These are phyloP conservation scores for Acleris emargana DNA, from an alignment of 2,888 invertebrate species.

Conservation along the genomic window DNA sequence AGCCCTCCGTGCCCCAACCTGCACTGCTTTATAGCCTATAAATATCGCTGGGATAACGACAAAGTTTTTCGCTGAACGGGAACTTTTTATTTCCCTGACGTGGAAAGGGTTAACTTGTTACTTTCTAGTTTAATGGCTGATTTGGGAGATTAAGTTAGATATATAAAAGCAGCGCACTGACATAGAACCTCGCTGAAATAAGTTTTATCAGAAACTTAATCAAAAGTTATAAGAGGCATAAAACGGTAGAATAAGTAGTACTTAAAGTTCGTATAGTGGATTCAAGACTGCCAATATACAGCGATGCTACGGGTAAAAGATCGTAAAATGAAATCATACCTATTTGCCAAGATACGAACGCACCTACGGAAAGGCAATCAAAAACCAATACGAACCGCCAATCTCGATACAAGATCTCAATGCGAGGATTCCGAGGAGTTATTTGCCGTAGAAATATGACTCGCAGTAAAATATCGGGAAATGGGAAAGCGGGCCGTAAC, in stretches of 20 bases:
- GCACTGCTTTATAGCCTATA: slow-evolving; percentile 66
- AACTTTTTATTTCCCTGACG: slow-evolving; percentile 48
- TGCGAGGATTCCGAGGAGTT: slow-evolving; percentile 54
- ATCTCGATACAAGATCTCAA: slow-evolving; percentile 57
- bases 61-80: slow-evolving; percentile 57
- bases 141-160: slow-evolving; percentile 10
- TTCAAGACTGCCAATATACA: slow-evolving; percentile 1
- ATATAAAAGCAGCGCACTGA: not conserved
- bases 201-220: not conserved
- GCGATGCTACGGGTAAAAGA: slow-evolving; percentile 7
- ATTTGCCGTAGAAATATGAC: slow-evolving; percentile 70
- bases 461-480: slow-evolving; percentile 77
- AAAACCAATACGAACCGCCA: slow-evolving; percentile 64
- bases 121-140: slow-evolving; percentile 29
- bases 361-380: slow-evolving; percentile 61
- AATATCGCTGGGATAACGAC: slow-evolving; percentile 59
- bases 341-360: slow-evolving; percentile 42
- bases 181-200: not conserved
- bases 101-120: slow-evolving; percentile 29
- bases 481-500: slow-evolving; percentile 68
- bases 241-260: not conserved
- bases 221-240: not conserved
- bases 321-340: slow-evolving; percentile 41
- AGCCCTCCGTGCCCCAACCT: slow-evolving; percentile 56
- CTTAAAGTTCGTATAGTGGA: not conserved